A percentile compares a stretch with the other conserved stretches of the same genome.
Conservation (phyloP, 2,113 vertebrate genomes). For the Cololabis saira region DNA sequence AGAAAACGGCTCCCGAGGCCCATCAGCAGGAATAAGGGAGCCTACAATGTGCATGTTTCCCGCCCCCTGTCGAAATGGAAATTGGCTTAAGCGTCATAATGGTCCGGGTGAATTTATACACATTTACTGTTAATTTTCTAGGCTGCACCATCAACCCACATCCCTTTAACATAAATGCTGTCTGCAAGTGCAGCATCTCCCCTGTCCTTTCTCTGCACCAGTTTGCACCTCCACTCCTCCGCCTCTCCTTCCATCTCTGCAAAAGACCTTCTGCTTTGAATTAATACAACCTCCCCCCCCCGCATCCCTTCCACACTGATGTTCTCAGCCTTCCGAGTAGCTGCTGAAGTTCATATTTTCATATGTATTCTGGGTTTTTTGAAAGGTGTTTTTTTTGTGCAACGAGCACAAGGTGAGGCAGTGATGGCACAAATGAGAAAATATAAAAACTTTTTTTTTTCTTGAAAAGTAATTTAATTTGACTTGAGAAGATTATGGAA, state of each 20-base stretch:
- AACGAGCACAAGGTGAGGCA: constrained; percentile 29
- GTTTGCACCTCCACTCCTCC: constrained; percentile 1
- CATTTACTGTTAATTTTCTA: too few relatives aligned
- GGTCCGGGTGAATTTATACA: too few relatives aligned
- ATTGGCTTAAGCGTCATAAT: too few relatives aligned
- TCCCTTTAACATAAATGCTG: too few relatives aligned
- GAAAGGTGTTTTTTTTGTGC: constrained; percentile 43
- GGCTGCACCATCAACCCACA: too few relatives aligned
- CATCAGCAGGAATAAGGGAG: too few relatives aligned
- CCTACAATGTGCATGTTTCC: too few relatives aligned
- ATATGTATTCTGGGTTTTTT: constrained; percentile 69
- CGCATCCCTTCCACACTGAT: background rate
- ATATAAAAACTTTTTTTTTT: constrained; percentile 17
- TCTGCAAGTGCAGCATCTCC: too few relatives aligned
- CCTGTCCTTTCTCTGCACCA: background rate
- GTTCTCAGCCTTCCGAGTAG: constrained; percentile 20
- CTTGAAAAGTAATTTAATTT: constrained; percentile 1
- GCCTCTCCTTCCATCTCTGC: background rate
- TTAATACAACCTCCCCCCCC: background rate
- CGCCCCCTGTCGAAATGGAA: too few relatives aligned
- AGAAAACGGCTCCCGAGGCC: too few relatives aligned
- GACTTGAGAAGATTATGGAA: constrained; percentile 10
- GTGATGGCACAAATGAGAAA: constrained; percentile 35
- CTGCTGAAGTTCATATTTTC: constrained; percentile 41
- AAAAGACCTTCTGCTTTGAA: background rate